These are phyloP conservation scores for Boulengeromyrus knoepffleri DNA, from an alignment of 2,113 vertebrate genomes.

Conservation along the genomic window DNA sequence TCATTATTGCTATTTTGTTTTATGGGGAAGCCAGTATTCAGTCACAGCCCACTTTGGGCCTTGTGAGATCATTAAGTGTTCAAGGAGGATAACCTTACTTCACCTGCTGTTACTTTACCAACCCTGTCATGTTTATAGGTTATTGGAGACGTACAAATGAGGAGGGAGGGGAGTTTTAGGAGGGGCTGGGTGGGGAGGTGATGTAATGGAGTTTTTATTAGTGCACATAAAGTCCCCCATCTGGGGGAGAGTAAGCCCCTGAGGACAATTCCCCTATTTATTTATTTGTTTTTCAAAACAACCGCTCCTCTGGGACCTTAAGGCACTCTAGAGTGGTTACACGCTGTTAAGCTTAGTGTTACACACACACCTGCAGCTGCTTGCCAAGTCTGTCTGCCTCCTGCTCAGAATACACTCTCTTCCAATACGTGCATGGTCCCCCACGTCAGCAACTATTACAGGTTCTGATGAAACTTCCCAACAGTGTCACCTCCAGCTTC, in stretches of 20 bases:
- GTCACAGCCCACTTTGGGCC: neutral
- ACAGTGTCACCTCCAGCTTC: neutral
- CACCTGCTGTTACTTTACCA: conserved; percentile 4
- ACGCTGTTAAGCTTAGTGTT: neutral
- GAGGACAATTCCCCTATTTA: neutral
- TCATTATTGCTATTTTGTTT: neutral
- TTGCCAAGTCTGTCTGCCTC: neutral
- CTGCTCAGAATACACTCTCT: neutral
- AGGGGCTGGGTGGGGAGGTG: neutral
- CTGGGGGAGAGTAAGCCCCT: neutral
- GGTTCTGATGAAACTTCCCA: neutral
- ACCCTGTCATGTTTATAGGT: neutral
- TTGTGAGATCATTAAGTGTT: neutral
- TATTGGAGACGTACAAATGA: conserved; percentile 3
- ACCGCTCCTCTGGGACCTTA: neutral
- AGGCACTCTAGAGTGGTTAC: neutral
- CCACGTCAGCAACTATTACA: neutral
- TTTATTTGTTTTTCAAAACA: conserved; percentile 19
- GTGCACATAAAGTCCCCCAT: conserved; percentile 5
- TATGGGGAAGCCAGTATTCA: neutral
- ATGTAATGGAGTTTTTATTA: conserved; percentile 20
- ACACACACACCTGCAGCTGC: neutral
- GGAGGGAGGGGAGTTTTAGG: neutral
- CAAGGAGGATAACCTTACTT: conserved; percentile 4
- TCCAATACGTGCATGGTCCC: neutral